Base-by-base conservation (phyloP, 2,113 vertebrate genomes). In the Ptilonorhynchus violaceus region DNA sequence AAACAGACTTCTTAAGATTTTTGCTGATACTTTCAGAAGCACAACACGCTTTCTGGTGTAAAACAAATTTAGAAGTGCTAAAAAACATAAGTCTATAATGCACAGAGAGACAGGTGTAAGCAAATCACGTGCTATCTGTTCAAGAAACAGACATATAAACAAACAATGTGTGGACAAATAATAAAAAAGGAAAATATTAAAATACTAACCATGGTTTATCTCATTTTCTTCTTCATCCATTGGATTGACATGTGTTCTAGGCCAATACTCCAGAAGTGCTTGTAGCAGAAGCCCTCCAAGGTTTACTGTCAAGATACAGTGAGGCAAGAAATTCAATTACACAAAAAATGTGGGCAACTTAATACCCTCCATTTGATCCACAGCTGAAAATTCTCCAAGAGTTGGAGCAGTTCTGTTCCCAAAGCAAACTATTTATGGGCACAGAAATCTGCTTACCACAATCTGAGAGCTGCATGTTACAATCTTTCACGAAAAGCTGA, bases 151-250 rank as follows among this genome's bases (percentile, higher is more conserved):
- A 62, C 44, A 46, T 9, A 64, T 15, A 60, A 75, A 42, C 6
- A 74, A 80, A 39, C 25, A 62, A 59, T 14, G 20, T 2, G 16
- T 3, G 2, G 46, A 42, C 2, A 80, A 80, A 72, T 15, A 44
- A 14, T 44, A 39, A 59, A 59, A 73, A 21, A 39, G 21, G 58
- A 77, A 93, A 83, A 52, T 27, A 91, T 90, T 86, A 50, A 97
- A 92, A 75, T 10, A 88, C 98, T 74, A 67, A 99, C 98, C 98
- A 31, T 99, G 99, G 97, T 99, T 99, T 79, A 99, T 98, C 96
- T 99, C 99, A 14, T 99, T 99, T 97, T 99, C 99, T 50, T 99
- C 99, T 96, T 99, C 99, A n/a, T 99, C 99, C 98, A 99, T 98
- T 49, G 99, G 99, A 95, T 99, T 99, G 96, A 99, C 99, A 41